phyloP scores from a whole-genome alignment of 53 echinoderm and acorn worm species.

The Luidia sarsii region DNA sequence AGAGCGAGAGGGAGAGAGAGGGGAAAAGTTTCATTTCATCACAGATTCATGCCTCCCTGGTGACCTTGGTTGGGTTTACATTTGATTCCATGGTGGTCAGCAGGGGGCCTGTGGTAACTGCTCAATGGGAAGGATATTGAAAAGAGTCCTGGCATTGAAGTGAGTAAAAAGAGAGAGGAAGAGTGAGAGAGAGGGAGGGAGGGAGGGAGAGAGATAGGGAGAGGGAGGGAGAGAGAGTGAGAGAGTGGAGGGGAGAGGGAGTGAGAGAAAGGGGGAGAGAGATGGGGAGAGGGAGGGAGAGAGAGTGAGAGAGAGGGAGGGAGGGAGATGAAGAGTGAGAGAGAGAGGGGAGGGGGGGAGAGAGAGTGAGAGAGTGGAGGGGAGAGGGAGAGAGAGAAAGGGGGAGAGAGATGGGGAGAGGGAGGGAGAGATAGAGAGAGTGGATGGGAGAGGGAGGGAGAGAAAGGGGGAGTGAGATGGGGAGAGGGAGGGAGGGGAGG shows the following conservation, averaged over 20 bases:
- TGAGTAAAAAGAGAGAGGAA: no score
- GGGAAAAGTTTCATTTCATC: no score
- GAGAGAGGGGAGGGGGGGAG: neutral
- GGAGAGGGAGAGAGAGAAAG: neutral
- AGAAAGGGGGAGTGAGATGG: neutral
- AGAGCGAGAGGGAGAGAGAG: no score
- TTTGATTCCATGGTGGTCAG: neutral
- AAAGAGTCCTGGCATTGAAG: no score
- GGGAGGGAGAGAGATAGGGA: no score
- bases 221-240: no score
- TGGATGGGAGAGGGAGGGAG: neutral
- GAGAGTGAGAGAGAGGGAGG: neutral
- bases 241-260: no score
- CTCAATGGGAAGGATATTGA: slow-evolving; percentile 47
- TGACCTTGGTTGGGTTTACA: slow-evolving; percentile 47
- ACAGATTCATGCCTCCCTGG: slow-evolving; percentile 37
- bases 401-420: neutral
- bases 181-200: no score
- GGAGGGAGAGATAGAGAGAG: neutral
- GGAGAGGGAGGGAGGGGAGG: neutral
- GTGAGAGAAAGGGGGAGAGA: no score
- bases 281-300: no score
- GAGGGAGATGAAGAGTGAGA: neutral
- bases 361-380: neutral
- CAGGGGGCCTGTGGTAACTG: slow-evolving; percentile 6